Base-by-base conservation (phyloP, 2,888 invertebrate species). In the Hecatera dysodea region DNA sequence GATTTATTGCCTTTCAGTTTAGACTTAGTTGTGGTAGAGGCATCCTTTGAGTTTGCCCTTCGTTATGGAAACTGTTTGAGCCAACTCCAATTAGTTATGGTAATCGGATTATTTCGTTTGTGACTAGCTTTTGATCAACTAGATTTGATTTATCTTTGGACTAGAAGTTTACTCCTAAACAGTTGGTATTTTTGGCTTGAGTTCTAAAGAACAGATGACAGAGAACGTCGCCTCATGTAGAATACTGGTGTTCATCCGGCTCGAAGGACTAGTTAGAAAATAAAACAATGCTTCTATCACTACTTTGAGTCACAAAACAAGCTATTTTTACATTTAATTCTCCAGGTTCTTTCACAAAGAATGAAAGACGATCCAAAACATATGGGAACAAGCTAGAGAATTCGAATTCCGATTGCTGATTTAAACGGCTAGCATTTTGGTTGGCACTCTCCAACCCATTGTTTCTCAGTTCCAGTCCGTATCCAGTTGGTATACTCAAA, bases 1-100 rank as follows among this genome's bases (percentile, higher is more conserved):
- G 52, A 79, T 71, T 79, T 63, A 79, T 78, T 59, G 64, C 62
- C 62, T 46, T 42, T 39, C n/a, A 24, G 22, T 17, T 42, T 27
- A 27, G 11, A 24, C 24, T 66, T 56, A 11, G n/a, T 11, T 33
- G 6, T 44, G 9, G 29, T 27, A 62, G 15, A 61, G 22, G 57
- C 42, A 48, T 22, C 29, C 15, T 29, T 39, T 66, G 12, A 69
- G 27, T 39, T 56, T n/a, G 24, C 7, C 19, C 39, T 29, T 12
- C n/a, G 4, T 42, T 2, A 33, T 2, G 15, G 24, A 8, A 33
- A 53, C 9, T 12, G 42, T 66, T 59, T 48, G 22, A 27, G 9
- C 0, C 7, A 60, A 15, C 12, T 39, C 4, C 15, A 66, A 70
- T 76, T 56, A 60, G 19, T 33, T 39, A 24, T 24, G 29, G 2